Evolutionary conservation across 2,113 vertebrate species (phyloP).

Genomic region (Vidua macroura): DNA sequence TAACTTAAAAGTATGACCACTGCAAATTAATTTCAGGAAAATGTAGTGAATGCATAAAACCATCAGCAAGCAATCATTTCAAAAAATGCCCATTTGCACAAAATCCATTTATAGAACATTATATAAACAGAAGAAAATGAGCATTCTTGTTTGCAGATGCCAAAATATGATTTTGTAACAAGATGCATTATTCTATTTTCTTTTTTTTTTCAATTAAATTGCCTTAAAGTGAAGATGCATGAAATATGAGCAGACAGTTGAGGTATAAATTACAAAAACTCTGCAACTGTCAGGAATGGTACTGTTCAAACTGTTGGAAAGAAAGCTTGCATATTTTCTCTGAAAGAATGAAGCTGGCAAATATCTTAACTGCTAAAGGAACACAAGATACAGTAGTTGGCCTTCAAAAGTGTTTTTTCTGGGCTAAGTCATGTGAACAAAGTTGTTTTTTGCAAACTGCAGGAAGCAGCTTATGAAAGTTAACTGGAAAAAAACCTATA

Average conservation of each 20-base stretch:
- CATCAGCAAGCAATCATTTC: background rate
- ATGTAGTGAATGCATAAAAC: background rate
- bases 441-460: background rate
- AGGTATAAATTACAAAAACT: background rate
- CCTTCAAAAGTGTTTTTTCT: slow-evolving; percentile 25
- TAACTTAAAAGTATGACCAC: background rate
- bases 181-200: background rate
- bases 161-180: background rate
- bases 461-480: background rate
- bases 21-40: background rate
- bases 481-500: background rate
- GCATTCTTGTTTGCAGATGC: background rate
- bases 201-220: background rate
- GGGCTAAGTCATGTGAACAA: background rate
- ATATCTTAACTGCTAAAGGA: background rate
- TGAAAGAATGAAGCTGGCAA: background rate
- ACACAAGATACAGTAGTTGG: background rate
- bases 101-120: background rate
- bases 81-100: background rate
- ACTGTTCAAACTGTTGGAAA: background rate
- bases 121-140: background rate
- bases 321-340: background rate
- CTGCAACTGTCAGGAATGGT: background rate
- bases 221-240: background rate
- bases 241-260: background rate